A percentile compares a stretch with the other conserved stretches of the same genome.
These are phyloP conservation scores for Ceratoteleas bidentatus DNA, from an alignment of 1,140 invertebrate species.

Conservation along the genomic window DNA sequence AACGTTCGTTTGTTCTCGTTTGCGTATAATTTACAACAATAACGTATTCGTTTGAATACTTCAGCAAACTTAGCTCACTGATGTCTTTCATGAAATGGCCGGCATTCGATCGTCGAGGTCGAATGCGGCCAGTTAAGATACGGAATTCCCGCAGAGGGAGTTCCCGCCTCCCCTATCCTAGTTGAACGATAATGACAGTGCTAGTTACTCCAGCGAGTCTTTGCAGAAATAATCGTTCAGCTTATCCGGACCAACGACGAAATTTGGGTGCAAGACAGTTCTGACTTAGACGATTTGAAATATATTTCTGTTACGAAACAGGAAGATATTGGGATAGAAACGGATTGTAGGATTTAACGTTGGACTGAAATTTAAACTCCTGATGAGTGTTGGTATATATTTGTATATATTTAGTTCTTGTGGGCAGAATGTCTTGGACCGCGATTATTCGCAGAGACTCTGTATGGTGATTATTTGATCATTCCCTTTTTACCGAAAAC, in stretches of 20 bases:
- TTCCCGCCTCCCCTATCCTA: conserved; percentile 14
- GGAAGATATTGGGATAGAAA: no score
- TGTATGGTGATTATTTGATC: conserved; percentile 7
- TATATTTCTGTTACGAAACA: no score
- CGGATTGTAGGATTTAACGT: background rate
- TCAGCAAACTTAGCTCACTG: conserved; percentile 64
- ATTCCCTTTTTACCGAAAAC: no score
- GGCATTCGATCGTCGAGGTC: conserved; percentile 46
- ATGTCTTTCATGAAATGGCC: conserved; percentile 60
- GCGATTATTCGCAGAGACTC: background rate
- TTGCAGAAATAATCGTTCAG: conserved; percentile 21
- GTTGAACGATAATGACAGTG: conserved; percentile 39
- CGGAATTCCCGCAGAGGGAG: conserved; percentile 30
- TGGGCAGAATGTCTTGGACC: conserved; percentile 12
- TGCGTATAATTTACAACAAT: conserved; percentile 47
- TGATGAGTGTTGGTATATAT: conserved; percentile 22
- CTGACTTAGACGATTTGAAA: no score
- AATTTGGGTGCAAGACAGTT: background rate
- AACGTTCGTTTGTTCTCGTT: conserved; percentile 44
- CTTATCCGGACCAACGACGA: conserved; percentile 4
- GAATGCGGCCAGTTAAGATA: conserved; percentile 34
- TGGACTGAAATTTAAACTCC: background rate
- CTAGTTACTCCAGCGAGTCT: conserved; percentile 13
- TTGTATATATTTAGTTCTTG: conserved; percentile 6
- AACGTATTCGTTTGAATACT: conserved; percentile 65